A percentile compares a stretch with the other conserved stretches of the same genome.
These are phyloP conservation scores for Isichthys henryi DNA, from an alignment of 2,113 vertebrate species.

Conservation along the genomic window DNA sequence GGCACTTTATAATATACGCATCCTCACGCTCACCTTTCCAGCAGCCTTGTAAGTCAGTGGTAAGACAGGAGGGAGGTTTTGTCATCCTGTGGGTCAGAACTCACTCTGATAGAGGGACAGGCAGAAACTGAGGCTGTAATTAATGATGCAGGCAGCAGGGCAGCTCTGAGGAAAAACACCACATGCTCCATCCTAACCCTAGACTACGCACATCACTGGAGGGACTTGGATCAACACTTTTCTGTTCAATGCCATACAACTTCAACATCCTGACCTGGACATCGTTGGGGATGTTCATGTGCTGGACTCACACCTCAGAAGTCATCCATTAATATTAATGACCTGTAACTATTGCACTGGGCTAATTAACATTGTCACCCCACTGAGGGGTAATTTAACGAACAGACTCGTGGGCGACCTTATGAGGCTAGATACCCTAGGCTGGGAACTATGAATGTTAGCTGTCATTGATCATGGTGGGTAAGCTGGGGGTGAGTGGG, in stretches of 20 bases:
- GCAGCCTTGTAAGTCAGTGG: not conserved
- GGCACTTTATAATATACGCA: not conserved
- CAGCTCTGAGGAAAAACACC: not conserved
- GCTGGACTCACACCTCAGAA: conserved; percentile 17
- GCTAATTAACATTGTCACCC: conserved; percentile 31
- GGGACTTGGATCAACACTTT: not conserved
- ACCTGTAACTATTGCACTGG: conserved; percentile 20
- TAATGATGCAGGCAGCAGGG: not conserved
- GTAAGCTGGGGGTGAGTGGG: not conserved
- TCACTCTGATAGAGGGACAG: not conserved
- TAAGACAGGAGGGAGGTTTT: not conserved
- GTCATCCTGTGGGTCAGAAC: not conserved
- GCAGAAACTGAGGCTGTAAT: not conserved
- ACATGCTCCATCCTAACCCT: not conserved
- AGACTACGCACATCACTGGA: not conserved
- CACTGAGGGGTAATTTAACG: conserved; percentile 28
- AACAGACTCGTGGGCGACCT: not conserved
- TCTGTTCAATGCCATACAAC: not conserved
- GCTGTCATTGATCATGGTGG: not conserved
- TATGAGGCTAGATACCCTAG: not conserved
- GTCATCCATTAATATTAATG: conserved; percentile 37
- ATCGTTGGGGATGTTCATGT: conserved; percentile 22
- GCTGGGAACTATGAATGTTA: not conserved
- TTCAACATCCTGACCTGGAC: not conserved
- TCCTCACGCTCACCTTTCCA: not conserved